These are phyloP conservation scores for Drosophila kepulauana DNA, from an alignment of 1,140 invertebrate genomes.

Conservation along the genomic window DNA sequence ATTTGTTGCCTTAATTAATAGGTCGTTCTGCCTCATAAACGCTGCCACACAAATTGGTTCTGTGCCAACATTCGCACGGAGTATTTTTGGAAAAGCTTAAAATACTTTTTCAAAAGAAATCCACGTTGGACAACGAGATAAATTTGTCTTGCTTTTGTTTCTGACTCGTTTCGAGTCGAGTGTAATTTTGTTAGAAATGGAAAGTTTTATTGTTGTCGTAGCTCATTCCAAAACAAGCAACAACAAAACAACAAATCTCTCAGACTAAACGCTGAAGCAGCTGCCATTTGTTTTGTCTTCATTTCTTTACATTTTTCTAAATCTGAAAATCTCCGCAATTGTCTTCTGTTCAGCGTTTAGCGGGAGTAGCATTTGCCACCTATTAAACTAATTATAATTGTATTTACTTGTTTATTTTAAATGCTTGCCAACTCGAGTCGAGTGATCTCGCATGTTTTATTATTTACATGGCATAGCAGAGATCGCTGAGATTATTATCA, in stretches of 20 bases:
- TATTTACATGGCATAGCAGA: background rate
- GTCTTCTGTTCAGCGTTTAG: slow-evolving; percentile 26
- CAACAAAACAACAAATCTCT: slow-evolving; percentile 55
- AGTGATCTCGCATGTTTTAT: background rate
- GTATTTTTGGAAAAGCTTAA: slow-evolving; percentile 42
- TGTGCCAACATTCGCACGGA: slow-evolving; percentile 60
- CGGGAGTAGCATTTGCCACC: slow-evolving; percentile 3
- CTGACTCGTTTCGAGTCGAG: slow-evolving; percentile 38
- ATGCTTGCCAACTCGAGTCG: background rate
- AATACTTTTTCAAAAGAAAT: slow-evolving; percentile 45
- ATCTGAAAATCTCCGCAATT: slow-evolving; percentile 72
- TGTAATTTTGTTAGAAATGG: slow-evolving; percentile 79
- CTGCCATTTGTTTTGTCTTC: slow-evolving; percentile 35
- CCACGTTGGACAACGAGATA: slow-evolving; percentile 59
- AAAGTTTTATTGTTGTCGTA: slow-evolving; percentile 76
- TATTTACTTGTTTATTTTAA: background rate
- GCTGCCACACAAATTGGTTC: slow-evolving; percentile 58
- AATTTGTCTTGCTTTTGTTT: slow-evolving; percentile 68
- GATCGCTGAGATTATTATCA: slow-evolving; percentile 1
- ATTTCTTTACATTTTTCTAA: slow-evolving; percentile 59
- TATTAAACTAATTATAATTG: slow-evolving; percentile 19
- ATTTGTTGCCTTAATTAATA: slow-evolving; percentile 64
- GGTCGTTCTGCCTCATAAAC: slow-evolving; percentile 60
- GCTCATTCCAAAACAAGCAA: slow-evolving; percentile 50
- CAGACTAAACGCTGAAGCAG: slow-evolving; percentile 70